Evolutionary conservation across 2,113 vertebrate species (phyloP).

Genomic region (Hymenochirus boettgeri): DNA sequence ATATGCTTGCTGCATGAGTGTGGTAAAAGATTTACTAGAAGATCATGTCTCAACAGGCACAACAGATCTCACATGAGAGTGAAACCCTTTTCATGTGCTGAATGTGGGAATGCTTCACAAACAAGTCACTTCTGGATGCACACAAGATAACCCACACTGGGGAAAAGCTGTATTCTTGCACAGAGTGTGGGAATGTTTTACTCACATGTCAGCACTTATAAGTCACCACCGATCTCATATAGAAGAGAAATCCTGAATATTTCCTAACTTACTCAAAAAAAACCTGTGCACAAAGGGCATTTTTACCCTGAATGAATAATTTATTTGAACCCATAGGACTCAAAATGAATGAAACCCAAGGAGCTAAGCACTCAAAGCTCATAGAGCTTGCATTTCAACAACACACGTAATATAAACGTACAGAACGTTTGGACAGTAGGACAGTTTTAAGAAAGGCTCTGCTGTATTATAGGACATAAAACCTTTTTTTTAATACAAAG

Average conservation of each 20-base stretch:
- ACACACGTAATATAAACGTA: no score
- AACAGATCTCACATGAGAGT: background rate
- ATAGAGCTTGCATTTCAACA: no score
- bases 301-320: no score
- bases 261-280: background rate
- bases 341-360: no score
- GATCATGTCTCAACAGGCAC: slow-evolving; percentile 30
- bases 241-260: slow-evolving; percentile 48
- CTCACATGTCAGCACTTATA: slow-evolving; percentile 50
- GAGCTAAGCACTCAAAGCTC: no score
- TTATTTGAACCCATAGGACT: no score
- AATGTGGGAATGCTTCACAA: slow-evolving; percentile 4
- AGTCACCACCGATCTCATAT: slow-evolving; percentile 54
- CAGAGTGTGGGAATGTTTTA: slow-evolving; percentile 53
- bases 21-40: slow-evolving; percentile 37
- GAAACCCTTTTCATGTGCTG: background rate
- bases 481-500: no score
- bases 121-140: background rate
- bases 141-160: slow-evolving; percentile 39
- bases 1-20: slow-evolving; percentile 23
- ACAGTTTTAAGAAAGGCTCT: no score
- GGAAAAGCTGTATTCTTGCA: slow-evolving; percentile 53
- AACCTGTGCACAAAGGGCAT: no score
- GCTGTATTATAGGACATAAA: no score
- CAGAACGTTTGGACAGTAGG: no score